A percentile compares a stretch with the other conserved stretches of the same genome.
Conservation (phyloP, 2,113 vertebrate species). For the Eleginops maclovinus region DNA sequence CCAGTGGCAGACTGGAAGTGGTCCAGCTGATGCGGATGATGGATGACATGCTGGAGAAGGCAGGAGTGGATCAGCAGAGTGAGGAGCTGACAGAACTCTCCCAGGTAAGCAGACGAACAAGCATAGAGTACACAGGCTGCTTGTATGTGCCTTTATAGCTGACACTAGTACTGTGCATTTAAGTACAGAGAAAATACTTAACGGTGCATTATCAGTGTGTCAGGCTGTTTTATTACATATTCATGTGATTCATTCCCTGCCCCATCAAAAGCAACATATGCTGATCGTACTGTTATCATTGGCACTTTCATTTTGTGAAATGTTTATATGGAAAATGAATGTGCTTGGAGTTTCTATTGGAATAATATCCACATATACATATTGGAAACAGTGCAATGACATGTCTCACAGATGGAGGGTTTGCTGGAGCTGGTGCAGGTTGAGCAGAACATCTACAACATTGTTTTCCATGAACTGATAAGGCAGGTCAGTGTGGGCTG, state of each 20-base stretch:
- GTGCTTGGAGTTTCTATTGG: background rate
- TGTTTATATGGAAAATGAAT: background rate
- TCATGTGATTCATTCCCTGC: background rate
- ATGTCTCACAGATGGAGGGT: conserved; percentile 85
- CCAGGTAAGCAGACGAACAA: conserved; percentile 77
- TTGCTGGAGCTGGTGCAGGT: conserved; percentile 85
- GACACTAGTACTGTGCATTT: background rate
- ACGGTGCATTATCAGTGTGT: background rate
- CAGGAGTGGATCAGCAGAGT: conserved; percentile 81
- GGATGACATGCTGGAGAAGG: conserved; percentile 90
- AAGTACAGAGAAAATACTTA: background rate
- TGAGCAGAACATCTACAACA: conserved; percentile 92
- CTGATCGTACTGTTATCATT: background rate
- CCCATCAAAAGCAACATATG: background rate
- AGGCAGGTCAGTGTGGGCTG: conserved; percentile 91
- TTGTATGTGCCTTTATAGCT: background rate
- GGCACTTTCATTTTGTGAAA: background rate
- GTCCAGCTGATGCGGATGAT: conserved; percentile 88
- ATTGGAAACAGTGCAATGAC: background rate
- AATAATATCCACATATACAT: background rate
- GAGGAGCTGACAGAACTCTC: conserved; percentile 83
- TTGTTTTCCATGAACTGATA: conserved; percentile 92
- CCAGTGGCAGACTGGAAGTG: conserved; percentile 87
- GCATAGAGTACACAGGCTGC: background rate
- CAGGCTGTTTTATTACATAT: background rate